Conservation (phyloP, 2,888 invertebrate genomes). For the Deroplatys truncata region DNA sequence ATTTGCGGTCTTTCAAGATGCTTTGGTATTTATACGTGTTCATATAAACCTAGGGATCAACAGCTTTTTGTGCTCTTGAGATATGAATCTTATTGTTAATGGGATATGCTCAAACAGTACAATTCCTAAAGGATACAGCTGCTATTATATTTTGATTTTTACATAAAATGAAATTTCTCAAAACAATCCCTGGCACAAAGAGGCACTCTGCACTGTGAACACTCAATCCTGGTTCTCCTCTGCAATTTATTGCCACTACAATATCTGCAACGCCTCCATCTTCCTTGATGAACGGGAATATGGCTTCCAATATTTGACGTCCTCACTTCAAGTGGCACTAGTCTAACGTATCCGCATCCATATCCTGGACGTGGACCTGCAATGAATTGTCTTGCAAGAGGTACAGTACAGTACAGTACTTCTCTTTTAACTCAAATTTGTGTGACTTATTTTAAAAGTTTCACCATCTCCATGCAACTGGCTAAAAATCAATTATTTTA, state of each 20-base stretch:
- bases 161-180: background rate
- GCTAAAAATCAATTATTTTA: background rate
- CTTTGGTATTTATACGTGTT: background rate
- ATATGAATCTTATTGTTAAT: background rate
- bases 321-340: background rate
- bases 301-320: background rate
- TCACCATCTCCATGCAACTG: background rate
- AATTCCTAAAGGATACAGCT: background rate
- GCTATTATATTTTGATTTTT: background rate
- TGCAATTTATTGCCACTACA: background rate
- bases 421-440: background rate
- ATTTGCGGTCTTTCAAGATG: background rate
- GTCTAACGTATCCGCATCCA: background rate
- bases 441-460: background rate
- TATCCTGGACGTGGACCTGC: background rate
- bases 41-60: background rate
- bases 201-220: background rate
- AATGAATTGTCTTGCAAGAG: background rate
- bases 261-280: background rate
- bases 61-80: background rate
- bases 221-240: background rate
- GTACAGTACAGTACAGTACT: background rate
- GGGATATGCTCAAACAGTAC: background rate
- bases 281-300: background rate
- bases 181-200: background rate